Base-by-base conservation (phyloP, 1,140 invertebrate genomes). In the Lepidurus couesii region DNA sequence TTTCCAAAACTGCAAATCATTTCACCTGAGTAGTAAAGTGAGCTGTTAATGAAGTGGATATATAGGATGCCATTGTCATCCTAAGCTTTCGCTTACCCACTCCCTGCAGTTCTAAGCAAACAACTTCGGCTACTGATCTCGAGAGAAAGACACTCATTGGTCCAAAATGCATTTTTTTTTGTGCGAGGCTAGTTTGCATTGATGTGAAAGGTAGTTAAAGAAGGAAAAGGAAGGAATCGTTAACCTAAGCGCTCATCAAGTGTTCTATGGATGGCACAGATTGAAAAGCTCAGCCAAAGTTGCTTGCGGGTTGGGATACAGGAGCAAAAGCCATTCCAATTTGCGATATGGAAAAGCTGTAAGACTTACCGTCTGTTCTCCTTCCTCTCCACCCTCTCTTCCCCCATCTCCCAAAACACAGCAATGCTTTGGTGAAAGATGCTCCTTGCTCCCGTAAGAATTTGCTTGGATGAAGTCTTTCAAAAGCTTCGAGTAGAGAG, bases 201-300 rank as follows among this genome's bases (percentile, higher is more conserved):
- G 34, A 34, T 34, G 34, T 4, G 3, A 34, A 34, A 34, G 34
- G 34, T 34, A 34, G 34, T 34, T 4, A 34, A 34, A 34, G 34
- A 34, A 34, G 34, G 21, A 65, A 65, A 65, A 65, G 13, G 53
- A n/a, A 65, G 9, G 53, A 65, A 65, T 65, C 53, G 53, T 65
- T 65, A 65, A 65, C 53, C 53, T 65, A 65, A 65, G 53, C 53
- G n/a, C 53, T 65, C 53, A 13, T 65, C 53, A 65, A 65, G 53
- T 65, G 53, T 65, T 65, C 16, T 65, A 21, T 65, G 53, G 53
- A 65, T 65, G 53, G 21, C 53, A 65, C 13, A 65, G 53, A 65
- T 65, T 65, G 53, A 65, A 65, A 21, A 65, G 53, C 53, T 65
- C 53, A 9, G 21, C 16, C 53, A 65, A 65, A 65, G 53, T 65